Percentiles rank a stretch among this genome's conserved stretches.
Evolutionary conservation across 2,113 vertebrate species (phyloP).

Genomic region (Cavia aperea): DNA sequence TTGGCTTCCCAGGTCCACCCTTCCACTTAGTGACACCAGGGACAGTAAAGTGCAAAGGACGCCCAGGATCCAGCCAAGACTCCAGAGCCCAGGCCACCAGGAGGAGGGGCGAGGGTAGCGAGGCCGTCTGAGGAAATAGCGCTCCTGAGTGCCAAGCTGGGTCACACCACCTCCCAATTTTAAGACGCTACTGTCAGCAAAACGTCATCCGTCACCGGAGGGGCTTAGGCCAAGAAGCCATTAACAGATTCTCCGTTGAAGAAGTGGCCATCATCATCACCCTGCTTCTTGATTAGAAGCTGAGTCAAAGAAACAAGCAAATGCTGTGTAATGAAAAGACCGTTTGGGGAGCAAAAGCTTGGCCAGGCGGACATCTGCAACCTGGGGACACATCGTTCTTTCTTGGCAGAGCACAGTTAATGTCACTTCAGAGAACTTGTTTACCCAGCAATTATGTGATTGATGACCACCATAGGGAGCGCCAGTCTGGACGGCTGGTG

Average conservation of each 20-base stretch:
- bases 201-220: neutral
- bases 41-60: fast-evolving
- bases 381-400: neutral
- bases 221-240: neutral
- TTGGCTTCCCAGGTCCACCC: neutral
- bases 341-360: neutral
- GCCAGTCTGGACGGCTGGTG: too few relatives aligned
- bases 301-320: neutral
- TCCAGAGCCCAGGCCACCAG: neutral
- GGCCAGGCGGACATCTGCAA: neutral
- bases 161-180: neutral
- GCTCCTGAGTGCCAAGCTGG: neutral
- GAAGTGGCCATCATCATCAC: neutral
- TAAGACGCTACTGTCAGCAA: neutral
- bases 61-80: neutral
- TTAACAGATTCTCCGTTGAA: neutral
- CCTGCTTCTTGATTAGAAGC: neutral
- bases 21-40: neutral
- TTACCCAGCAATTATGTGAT: conserved; percentile 42
- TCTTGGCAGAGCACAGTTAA: conserved; percentile 27
- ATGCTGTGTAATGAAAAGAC: neutral
- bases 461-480: neutral
- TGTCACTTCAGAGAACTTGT: conserved; percentile 44
- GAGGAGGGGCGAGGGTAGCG: too few relatives aligned
- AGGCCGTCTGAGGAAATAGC: neutral